Conservation (phyloP, 1,140 invertebrate species). For the Tetramorium alpestre region DNA sequence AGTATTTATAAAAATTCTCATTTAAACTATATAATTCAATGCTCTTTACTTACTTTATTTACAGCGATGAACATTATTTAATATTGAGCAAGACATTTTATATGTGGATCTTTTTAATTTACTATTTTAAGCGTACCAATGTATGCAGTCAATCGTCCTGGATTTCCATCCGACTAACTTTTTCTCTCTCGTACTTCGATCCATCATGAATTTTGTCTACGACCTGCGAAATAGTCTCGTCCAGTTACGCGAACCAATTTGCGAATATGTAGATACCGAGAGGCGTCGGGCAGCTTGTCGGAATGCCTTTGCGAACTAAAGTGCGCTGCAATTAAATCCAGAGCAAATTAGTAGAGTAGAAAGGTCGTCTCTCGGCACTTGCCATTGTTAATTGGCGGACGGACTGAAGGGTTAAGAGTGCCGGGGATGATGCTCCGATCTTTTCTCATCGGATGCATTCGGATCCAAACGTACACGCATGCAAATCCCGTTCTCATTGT, state of each 20-base stretch:
- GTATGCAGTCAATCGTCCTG: not conserved
- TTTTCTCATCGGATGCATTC: constrained; percentile 17
- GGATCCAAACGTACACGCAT: not conserved
- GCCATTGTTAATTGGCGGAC: constrained; percentile 71
- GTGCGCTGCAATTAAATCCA: constrained; percentile 69
- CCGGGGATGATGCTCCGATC: not conserved
- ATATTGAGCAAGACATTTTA: not conserved
- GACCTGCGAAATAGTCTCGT: constrained; percentile 16
- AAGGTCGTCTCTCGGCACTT: constrained; percentile 52
- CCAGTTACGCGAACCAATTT: constrained; percentile 52
- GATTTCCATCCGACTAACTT: constrained; percentile 8
- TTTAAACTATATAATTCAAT: not conserved
- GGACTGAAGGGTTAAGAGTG: not conserved
- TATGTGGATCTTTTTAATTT: not conserved
- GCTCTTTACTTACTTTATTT: not conserved
- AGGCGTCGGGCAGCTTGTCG: constrained; percentile 43
- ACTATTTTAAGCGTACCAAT: constrained; percentile 18
- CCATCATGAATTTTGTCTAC: not conserved
- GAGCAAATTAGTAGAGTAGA: constrained; percentile 68
- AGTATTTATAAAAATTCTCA: not conserved
- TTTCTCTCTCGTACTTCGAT: not conserved
- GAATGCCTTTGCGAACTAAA: constrained; percentile 57
- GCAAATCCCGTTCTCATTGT: constrained; percentile 10
- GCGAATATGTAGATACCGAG: constrained; percentile 26
- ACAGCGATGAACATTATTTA: not conserved